Conservation (phyloP, 30 jellyfish, hydroid and myxozoan genomes). For the Phacellophora camtschatica region DNA sequence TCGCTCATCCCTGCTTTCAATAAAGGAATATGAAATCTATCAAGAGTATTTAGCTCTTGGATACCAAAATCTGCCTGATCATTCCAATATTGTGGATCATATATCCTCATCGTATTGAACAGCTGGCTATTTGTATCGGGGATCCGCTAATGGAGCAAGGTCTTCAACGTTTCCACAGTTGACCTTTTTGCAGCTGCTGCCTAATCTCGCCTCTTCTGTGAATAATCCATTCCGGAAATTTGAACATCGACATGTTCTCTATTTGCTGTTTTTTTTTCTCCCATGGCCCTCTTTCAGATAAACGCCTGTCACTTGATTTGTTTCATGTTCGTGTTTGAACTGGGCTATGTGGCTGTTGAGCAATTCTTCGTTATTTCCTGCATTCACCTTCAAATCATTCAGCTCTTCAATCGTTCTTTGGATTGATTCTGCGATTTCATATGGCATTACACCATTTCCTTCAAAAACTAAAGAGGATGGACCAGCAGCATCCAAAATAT, state of each 20-base stretch:
- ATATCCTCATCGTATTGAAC: neutral
- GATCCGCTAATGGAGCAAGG: constrained; percentile 9
- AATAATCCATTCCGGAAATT: constrained; percentile 27
- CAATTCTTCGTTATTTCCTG: constrained; percentile 59
- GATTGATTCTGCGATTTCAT: constrained; percentile 24
- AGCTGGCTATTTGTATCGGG: constrained; percentile 20
- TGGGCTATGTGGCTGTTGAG: constrained; percentile 56
- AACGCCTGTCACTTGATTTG: neutral
- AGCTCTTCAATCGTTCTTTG: constrained; percentile 36
- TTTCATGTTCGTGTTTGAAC: constrained; percentile 4
- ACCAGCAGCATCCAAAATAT: constrained; percentile 41
- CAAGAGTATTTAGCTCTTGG: neutral
- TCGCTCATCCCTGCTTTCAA: neutral
- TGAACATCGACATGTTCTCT: constrained; percentile 33
- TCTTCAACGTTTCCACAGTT: neutral
- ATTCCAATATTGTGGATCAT: constrained; percentile 17
- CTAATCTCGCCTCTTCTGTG: neutral
- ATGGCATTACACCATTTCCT: constrained; percentile 45
- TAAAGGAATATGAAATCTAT: constrained; percentile 9
- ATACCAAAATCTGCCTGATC: constrained; percentile 7
- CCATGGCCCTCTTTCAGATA: constrained; percentile 32
- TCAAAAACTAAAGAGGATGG: constrained; percentile 68
- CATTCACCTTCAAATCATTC: constrained; percentile 21
- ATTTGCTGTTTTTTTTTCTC: constrained; percentile 10
- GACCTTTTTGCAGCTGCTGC: constrained; percentile 3